A percentile compares a stretch with the other conserved stretches of the same genome.
Conservation (phyloP, 2,888 invertebrate genomes). For the Prenolepis imparis region DNA sequence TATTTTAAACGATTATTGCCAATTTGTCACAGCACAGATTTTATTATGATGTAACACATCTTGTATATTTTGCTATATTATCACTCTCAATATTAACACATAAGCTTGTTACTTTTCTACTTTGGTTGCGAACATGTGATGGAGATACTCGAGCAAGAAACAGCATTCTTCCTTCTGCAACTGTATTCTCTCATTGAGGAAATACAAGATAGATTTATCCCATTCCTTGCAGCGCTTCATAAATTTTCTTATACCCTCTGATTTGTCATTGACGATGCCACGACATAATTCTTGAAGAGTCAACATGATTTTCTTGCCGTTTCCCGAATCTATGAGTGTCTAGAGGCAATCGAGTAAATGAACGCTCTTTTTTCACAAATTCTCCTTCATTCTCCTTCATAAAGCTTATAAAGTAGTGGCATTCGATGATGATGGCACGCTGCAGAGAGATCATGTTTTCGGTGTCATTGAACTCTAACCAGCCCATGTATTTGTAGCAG, state of each 20-base stretch:
- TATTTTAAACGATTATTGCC: slow-evolving; percentile 73
- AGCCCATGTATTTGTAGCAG: slow-evolving; percentile 79
- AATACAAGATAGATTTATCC: slow-evolving; percentile 74
- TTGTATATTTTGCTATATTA: slow-evolving; percentile 70
- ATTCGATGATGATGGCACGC: slow-evolving; percentile 79
- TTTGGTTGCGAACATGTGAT: slow-evolving; percentile 66
- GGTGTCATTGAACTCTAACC: slow-evolving; percentile 80
- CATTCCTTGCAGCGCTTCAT: slow-evolving; percentile 78
- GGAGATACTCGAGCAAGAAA: slow-evolving; percentile 77
- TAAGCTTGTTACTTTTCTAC: slow-evolving; percentile 69
- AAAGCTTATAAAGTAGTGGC: slow-evolving; percentile 76
- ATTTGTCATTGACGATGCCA: slow-evolving; percentile 68
- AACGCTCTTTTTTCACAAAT: slow-evolving; percentile 66
- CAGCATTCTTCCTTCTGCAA: slow-evolving; percentile 75
- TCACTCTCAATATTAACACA: slow-evolving; percentile 62
- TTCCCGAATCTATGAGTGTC: slow-evolving; percentile 77
- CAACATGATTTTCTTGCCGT: slow-evolving; percentile 51
- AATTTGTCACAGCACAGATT: slow-evolving; percentile 76
- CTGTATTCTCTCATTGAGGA: slow-evolving; percentile 63
- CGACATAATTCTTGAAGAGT: slow-evolving; percentile 75
- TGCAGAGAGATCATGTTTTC: slow-evolving; percentile 80
- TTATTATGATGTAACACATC: slow-evolving; percentile 74
- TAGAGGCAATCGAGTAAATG: slow-evolving; percentile 77
- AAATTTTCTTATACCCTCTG: slow-evolving; percentile 74
- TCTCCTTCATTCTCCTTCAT: slow-evolving; percentile 68